A percentile compares a stretch with the other conserved stretches of the same genome.
phyloP scores from a whole-genome alignment of 2,888 invertebrate genomes.

The Plagodis pulveraria region DNA sequence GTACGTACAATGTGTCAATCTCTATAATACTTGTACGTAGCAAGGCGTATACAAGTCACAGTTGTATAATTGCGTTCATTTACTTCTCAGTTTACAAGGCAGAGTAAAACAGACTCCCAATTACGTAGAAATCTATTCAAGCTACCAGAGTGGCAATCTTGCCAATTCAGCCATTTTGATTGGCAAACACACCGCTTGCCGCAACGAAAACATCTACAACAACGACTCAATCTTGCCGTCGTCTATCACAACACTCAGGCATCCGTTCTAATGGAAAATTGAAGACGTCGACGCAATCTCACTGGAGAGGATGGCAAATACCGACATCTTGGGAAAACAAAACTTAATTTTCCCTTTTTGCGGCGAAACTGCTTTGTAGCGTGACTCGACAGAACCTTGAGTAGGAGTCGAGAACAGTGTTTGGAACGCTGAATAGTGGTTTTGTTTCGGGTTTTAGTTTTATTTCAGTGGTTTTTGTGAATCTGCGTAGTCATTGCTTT shows the following conservation, averaged over 20 bases:
- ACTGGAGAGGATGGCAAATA: constrained; percentile 67
- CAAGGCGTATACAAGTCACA: background rate
- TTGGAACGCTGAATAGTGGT: constrained; percentile 3
- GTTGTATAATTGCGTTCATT: background rate
- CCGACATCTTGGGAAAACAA: constrained; percentile 57
- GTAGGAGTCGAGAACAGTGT: constrained; percentile 3
- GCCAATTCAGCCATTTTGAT: constrained; percentile 51
- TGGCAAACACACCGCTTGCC: constrained; percentile 55
- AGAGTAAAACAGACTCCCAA: constrained; percentile 14
- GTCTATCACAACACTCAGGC: constrained; percentile 58
- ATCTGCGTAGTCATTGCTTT: constrained; percentile 18
- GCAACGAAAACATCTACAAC: constrained; percentile 52
- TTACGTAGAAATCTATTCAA: constrained; percentile 29
- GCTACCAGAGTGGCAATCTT: constrained; percentile 16
- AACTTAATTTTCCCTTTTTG: constrained; percentile 51
- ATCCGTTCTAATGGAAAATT: constrained; percentile 66
- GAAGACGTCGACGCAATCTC: constrained; percentile 66
- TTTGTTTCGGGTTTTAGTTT: constrained; percentile 16
- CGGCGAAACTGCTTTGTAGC: constrained; percentile 56
- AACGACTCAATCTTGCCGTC: constrained; percentile 65
- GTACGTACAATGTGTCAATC: too few relatives aligned
- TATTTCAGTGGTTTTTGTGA: constrained; percentile 12
- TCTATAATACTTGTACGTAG: background rate
- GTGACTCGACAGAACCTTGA: constrained; percentile 31
- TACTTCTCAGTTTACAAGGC: background rate